phyloP scores from a whole-genome alignment of 2,113 vertebrate genomes.

The Hemichromis elongatus region DNA sequence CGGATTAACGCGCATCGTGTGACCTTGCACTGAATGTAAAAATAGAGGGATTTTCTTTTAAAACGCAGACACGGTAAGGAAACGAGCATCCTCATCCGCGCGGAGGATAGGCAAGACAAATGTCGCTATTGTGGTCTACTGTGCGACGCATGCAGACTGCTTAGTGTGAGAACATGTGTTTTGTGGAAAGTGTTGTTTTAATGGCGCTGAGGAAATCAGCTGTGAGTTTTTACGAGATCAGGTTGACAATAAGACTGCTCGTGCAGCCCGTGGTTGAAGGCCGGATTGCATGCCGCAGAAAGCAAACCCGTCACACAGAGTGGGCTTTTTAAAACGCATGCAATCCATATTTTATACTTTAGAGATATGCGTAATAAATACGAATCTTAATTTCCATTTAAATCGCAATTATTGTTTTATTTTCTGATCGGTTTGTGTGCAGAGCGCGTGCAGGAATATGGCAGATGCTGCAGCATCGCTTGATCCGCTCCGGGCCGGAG shows the following conservation, averaged over 20 bases:
- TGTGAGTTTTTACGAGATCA: not conserved
- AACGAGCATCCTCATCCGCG: slow-evolving; percentile 24
- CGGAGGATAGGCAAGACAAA: not conserved
- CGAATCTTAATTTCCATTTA: not conserved
- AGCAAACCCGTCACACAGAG: not conserved
- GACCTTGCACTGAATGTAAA: slow-evolving; percentile 69
- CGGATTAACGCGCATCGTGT: not conserved
- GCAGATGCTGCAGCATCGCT: slow-evolving; percentile 59
- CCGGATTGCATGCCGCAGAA: slow-evolving; percentile 39
- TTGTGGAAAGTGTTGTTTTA: not conserved
- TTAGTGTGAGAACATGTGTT: not conserved
- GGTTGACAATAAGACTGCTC: not conserved
- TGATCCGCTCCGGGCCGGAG: slow-evolving; percentile 28
- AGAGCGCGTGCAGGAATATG: not conserved
- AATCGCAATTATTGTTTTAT: not conserved
- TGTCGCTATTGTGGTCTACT: not conserved
- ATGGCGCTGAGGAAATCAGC: not conserved
- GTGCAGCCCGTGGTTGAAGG: slow-evolving; percentile 21
- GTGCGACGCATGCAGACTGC: not conserved
- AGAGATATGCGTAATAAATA: not conserved
- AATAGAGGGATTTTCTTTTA: slow-evolving; percentile 37
- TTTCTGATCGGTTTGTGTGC: not conserved
- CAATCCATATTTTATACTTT: not conserved
- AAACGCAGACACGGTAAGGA: slow-evolving; percentile 65
- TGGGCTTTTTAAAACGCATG: not conserved